Evolutionary conservation across 2,888 invertebrate species (phyloP), one percentile per base, ranked within the genome.

Genomic region (Brachyptera putata): DNA sequence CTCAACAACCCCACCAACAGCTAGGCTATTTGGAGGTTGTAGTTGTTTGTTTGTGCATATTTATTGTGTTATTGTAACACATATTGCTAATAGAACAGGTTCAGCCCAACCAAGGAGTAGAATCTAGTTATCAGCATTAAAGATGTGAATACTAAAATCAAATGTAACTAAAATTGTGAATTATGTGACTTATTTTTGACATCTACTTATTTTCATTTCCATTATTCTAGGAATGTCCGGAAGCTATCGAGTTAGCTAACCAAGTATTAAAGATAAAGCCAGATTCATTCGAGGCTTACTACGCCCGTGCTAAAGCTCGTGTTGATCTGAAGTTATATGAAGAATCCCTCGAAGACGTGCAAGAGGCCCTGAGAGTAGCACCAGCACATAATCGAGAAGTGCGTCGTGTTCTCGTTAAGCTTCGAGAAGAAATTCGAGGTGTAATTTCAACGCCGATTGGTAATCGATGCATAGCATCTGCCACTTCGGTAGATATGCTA

Each of bases 221-320:
- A 61, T 9, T 64, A 60, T 75, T 72, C 3, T 75, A 91, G 91
- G 91, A 91, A 80, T 84, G 84, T 70, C 83, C 85, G 65, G 91
- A 89, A 75, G 94, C 95, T 1, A 83, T 94, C 68, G 92, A 94
- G 71, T 79, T 95, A 66, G 94, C 95, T 7, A 86, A 89, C 34
- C 87, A 92, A 71, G 95, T 93, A 0, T 83, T 95, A 34, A 84
- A 84, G 50, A 80, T 92, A 63, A 89, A 91, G 66, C 88, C 92
- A 1, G 86, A 88, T 71, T 94, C 93, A 2, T 95, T 91, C 72
- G 95, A 95, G 76, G 95, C 95, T 3, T 93, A 86, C 68, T 95
- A 95, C 74, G 94, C 95, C 2, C 82, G 94, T 72, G 88, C 95
- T 0, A 86, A 95, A 70, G 95, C 94, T 5, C 85, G 87, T 63